Evolutionary conservation across 2,888 invertebrate genomes (phyloP), one percentile per base, ranked within the genome.

Genomic region (Parasteatoda lunata): DNA sequence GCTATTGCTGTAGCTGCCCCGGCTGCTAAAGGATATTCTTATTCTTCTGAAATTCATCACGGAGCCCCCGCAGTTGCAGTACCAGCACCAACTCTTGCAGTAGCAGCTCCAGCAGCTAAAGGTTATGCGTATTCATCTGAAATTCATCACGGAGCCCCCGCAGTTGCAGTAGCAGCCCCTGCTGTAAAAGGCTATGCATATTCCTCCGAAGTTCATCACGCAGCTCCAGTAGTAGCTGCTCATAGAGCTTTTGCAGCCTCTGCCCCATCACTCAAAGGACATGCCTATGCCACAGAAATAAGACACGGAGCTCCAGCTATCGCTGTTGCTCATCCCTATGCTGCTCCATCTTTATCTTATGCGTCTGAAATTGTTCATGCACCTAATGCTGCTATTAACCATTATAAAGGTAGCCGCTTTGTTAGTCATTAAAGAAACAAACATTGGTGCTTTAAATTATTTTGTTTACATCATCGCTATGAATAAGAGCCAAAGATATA

Each of bases 371-470:
- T 87, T 15, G 73, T 68, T 30, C 87, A 87, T 65, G 68, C 6
- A 45, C 76, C 70, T 3, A 59, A 64, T 45, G 78, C 76, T 47
- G 70, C 65, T 5, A 73, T 87, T 47, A 81, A 82, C 70, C 83
- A 88, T 70, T 88, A 76, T 75, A 88, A 88, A 66, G 88, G 88
- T 4, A 69, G 78, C 13, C 88, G 79, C 4, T 88, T 51, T 68
- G 82, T 86, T 54, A 76, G 81, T 72, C 72, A 86, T 81, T 59
- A 13, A n/a, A 11, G 76, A 47, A 30, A 49, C 8, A 66, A n/a
- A 49, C 4, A 11, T 59, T 13, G 47, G 64, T 65, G 47, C 59
- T 45, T 51, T 48, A 64, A 82, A 75, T 8, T 7, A 45, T 69
- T 11, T 79, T 64, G n/a, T 65, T 86, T 77, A 77, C 80, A 66